phyloP scores from a whole-genome alignment of 2,888 invertebrate genomes.

The Ornithoptera alexandrae region DNA sequence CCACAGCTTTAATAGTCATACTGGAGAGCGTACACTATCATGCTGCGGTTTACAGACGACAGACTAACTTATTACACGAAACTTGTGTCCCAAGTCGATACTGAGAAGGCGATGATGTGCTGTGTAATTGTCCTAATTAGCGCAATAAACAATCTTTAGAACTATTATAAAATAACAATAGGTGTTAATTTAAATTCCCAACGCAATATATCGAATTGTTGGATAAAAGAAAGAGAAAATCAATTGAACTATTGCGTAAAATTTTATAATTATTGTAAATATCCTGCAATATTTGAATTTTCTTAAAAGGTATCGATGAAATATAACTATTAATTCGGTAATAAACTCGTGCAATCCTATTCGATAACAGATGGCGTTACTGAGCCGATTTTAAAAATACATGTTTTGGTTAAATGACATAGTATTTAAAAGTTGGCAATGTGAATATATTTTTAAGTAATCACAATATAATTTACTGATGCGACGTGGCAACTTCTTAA shows the following conservation, averaged over 20 bases:
- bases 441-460: no score
- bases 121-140: not conserved
- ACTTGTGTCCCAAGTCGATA: not conserved
- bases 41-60: no score
- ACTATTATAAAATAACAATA: no score
- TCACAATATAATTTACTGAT: no score
- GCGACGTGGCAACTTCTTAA: no score
- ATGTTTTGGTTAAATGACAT: not conserved
- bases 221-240: no score
- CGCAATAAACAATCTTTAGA: not conserved
- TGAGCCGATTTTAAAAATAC: not conserved
- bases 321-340: not conserved
- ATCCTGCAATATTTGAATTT: not conserved
- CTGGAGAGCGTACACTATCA: no score
- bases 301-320: not conserved
- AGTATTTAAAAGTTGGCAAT: not conserved
- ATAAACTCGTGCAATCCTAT: not conserved
- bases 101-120: not conserved
- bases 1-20: not conserved
- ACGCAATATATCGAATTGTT: no score
- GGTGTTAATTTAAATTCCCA: no score
- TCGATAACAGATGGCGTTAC: conserved; percentile 13
- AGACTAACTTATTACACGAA: no score
- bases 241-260: no score
- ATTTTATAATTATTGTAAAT: not conserved